phyloP scores from a whole-genome alignment of 1,140 invertebrate species.

The Gonioctena quinquepunctata region DNA sequence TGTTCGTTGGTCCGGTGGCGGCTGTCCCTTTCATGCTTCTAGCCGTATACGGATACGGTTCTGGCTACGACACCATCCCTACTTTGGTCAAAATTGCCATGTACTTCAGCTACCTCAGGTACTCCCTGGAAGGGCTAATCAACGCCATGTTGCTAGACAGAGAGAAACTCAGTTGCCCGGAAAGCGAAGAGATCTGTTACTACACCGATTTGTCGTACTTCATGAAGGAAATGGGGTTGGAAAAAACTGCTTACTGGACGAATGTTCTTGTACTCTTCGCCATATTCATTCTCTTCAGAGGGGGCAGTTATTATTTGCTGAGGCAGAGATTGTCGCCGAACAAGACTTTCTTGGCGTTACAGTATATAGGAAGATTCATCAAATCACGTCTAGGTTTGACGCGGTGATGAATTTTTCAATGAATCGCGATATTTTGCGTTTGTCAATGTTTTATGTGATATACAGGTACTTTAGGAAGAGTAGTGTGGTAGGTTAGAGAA shows the following conservation, averaged over 20 bases:
- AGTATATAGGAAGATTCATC: constrained; percentile 48
- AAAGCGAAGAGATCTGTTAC: constrained; percentile 69
- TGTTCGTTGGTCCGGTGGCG: constrained; percentile 76
- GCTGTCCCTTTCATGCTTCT: constrained; percentile 77
- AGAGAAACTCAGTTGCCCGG: constrained; percentile 67
- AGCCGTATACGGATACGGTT: constrained; percentile 76
- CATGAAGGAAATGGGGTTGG: constrained; percentile 66
- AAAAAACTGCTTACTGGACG: constrained; percentile 64
- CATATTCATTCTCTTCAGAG: constrained; percentile 64
- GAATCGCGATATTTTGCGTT: not conserved
- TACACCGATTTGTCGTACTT: constrained; percentile 68
- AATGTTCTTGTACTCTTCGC: constrained; percentile 62
- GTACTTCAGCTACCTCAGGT: constrained; percentile 80
- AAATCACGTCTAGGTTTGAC: constrained; percentile 44
- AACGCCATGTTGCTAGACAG: constrained; percentile 75
- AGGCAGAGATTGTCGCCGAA: constrained; percentile 68
- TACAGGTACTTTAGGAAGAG: not conserved
- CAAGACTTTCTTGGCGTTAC: constrained; percentile 61
- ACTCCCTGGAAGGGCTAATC: constrained; percentile 77
- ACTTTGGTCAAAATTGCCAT: constrained; percentile 73
- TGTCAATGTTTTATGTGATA: not conserved
- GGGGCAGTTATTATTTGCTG: constrained; percentile 67
- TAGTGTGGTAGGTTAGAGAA: not conserved
- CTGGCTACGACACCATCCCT: constrained; percentile 64
- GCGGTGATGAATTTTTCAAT: constrained; percentile 21